Evolutionary conservation across 2,888 invertebrate genomes (phyloP), one percentile per base, ranked within the genome.

Genomic region (Drosophila kambysellisi): DNA sequence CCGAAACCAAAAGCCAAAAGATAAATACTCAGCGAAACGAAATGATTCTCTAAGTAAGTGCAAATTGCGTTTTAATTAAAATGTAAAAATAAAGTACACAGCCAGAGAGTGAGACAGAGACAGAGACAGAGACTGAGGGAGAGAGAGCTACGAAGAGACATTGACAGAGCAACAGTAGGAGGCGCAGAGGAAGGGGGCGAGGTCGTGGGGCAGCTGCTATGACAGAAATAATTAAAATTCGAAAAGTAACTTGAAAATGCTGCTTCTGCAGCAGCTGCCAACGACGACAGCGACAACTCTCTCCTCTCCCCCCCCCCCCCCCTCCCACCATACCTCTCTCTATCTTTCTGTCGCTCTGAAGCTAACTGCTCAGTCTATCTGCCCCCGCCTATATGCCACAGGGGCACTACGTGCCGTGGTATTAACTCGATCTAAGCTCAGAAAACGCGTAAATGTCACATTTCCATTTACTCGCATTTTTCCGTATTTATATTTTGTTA

Each of bases 31-130:
- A 76, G 59, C 81, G 74, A 89, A 82, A 77, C 74, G 74, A 89
- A 89, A 89, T 89, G 77, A 88, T 89, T 89, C 82, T 77, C 85
- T 85, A 89, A 85, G 90, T 85, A 85, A 85, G 85, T 88, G 85
- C 82, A 89, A 85, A 85, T 88, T 85, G 85, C 80, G 85, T 89
- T 89, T 88, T 89, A 85, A 85, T 89, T 85, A 85, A 85, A 85
- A 85, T 85, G 90, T 89, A 81, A 85, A 85, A 85, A 89, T 88
- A 84, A 87, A 84, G 72, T 79, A 89, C 80, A 84, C 78, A 83
- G 70, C 51, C 43, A 20, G 32, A 15, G 43, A 50, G 29, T 30
- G 39, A 29, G 46, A 48, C 37, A 35, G 52, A 46, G 32, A 43
- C 43, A 29, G 32, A 11, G 33, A 53, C 20, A 33, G 43, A 37